Conservation (phyloP, 1,140 invertebrate genomes). For the Cheumatopsyche charites region DNA sequence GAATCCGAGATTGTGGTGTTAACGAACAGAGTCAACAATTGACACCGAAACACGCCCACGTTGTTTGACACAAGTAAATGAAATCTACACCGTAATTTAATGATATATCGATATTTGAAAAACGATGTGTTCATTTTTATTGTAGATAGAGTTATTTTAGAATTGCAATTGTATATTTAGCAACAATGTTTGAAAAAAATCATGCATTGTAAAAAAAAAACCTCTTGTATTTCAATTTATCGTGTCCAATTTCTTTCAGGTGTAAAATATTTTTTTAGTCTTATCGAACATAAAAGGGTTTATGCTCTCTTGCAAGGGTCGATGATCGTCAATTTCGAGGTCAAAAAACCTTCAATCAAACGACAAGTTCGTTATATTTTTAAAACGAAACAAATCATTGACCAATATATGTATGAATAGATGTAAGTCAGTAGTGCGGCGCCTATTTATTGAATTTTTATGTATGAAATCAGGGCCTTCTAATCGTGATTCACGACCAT, state of each 20-base stretch:
- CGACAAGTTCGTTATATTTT: neutral
- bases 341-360: neutral
- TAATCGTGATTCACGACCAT: conserved; percentile 4
- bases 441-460: too few relatives aligned
- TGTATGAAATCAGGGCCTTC: too few relatives aligned
- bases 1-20: neutral
- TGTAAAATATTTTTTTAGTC: neutral
- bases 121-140: too few relatives aligned
- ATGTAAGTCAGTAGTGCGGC: neutral
- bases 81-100: too few relatives aligned
- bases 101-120: too few relatives aligned
- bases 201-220: too few relatives aligned
- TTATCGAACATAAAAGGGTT: conserved; percentile 3
- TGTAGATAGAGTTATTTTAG: too few relatives aligned
- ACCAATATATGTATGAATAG: neutral
- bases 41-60: conserved; percentile 6
- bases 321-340: neutral
- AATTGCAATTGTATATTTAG: too few relatives aligned
- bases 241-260: neutral
- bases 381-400: neutral
- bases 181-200: too few relatives aligned
- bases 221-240: conserved; percentile 1
- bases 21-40: conserved; percentile 1
- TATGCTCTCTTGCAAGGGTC: neutral
- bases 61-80: neutral